A percentile compares a stretch with the other conserved stretches of the same genome.
phyloP scores from a whole-genome alignment of 2,113 vertebrate species.

The Aptenodytes forsteri region DNA sequence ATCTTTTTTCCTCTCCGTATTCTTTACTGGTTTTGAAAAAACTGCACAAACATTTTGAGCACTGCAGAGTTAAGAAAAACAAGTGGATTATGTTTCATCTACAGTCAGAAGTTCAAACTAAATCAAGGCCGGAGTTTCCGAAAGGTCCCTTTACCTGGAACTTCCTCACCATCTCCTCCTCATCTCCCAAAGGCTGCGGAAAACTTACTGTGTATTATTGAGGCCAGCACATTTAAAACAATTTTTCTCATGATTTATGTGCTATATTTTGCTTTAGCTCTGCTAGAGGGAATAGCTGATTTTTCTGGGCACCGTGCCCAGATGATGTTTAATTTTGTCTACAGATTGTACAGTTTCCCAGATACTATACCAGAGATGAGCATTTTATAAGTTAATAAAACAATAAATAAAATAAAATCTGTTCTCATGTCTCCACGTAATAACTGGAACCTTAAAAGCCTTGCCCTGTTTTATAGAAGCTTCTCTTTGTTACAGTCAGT shows the following conservation, averaged over 20 bases:
- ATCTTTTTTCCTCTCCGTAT: neutral
- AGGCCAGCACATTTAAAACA: neutral
- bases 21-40: neutral
- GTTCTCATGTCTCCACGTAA: conserved; percentile 24
- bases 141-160: neutral
- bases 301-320: conserved; percentile 57
- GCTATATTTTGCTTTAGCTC: conserved; percentile 38
- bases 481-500: conserved; percentile 10
- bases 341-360: conserved; percentile 50
- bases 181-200: neutral
- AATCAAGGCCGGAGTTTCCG: neutral
- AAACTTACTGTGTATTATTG: neutral
- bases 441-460: conserved; percentile 26
- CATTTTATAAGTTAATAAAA: conserved; percentile 65
- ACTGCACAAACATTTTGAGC: neutral
- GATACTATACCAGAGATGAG: conserved; percentile 49
- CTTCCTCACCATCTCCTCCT: neutral
- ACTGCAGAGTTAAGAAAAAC: neutral
- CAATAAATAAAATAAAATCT: conserved; percentile 60
- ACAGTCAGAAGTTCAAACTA: neutral
- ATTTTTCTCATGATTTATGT: conserved; percentile 37
- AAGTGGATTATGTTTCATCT: neutral
- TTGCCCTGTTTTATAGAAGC: neutral
- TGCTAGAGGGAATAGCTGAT: conserved; percentile 11
- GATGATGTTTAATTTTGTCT: conserved; percentile 62